A percentile compares a stretch with the other conserved stretches of the same genome.
Conservation (phyloP, 2,888 invertebrate species). For the Schizaphis graminum region DNA sequence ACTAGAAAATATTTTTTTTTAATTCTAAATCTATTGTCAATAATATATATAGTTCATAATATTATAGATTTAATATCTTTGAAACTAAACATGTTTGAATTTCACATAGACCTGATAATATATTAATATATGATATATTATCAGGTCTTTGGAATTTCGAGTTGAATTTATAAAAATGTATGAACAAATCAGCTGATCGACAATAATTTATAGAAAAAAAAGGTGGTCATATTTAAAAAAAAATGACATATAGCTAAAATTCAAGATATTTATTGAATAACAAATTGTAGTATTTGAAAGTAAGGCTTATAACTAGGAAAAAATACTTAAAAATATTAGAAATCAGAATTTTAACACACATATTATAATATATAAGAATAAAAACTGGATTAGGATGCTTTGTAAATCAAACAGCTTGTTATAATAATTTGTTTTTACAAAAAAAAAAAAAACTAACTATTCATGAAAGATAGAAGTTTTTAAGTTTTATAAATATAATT, state of each 20-base stretch:
- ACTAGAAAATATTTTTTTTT: background rate
- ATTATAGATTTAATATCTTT: background rate
- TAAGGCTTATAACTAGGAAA: background rate
- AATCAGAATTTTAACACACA: background rate
- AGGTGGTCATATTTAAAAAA: background rate
- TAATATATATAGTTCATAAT: background rate
- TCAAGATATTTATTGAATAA: background rate
- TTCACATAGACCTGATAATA: too few relatives aligned
- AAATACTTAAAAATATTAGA: background rate
- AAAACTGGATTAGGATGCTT: background rate
- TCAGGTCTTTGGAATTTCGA: too few relatives aligned
- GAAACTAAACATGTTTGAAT: background rate
- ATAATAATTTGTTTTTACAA: background rate
- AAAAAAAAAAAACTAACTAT: background rate
- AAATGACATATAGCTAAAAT: rapidly evolving
- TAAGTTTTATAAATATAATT: background rate
- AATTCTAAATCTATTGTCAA: background rate
- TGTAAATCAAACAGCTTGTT: background rate
- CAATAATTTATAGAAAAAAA: background rate
- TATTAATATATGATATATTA: too few relatives aligned
- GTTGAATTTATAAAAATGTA: background rate
- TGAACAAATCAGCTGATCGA: background rate
- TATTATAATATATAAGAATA: background rate
- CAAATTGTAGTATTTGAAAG: background rate
- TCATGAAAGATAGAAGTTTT: background rate